Conservation (phyloP, 2,797 vertebrate genomes). For the Trachops cirrhosus region DNA sequence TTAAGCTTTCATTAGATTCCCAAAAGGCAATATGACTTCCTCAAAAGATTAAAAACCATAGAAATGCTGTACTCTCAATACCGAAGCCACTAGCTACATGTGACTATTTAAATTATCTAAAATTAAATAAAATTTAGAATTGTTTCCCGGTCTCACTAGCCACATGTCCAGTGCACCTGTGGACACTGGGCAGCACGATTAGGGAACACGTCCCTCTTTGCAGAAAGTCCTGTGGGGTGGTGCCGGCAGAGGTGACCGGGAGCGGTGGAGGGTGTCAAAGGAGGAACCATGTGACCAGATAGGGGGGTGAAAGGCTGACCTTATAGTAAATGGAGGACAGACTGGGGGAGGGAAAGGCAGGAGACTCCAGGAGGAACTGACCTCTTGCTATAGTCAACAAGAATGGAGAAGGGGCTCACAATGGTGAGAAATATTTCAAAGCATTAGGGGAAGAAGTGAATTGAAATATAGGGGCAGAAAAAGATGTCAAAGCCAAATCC, state of each 20-base stretch:
- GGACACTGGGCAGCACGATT: not conserved
- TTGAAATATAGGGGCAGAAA: not conserved
- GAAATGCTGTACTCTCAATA: not conserved
- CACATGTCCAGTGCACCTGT: not conserved
- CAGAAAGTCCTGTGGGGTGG: not conserved
- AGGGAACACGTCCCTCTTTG: not conserved
- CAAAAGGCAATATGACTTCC: not conserved
- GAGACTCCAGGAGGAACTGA: not conserved
- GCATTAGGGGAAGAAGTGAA: not conserved
- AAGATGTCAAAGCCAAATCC: not conserved
- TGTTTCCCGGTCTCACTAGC: not conserved
- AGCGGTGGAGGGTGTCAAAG: not conserved
- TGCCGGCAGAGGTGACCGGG: not conserved
- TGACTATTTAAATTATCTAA: not conserved
- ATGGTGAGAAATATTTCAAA: not conserved
- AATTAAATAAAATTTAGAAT: not conserved
- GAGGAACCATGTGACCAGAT: not conserved
- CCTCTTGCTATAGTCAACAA: not conserved
- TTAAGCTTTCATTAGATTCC: not conserved
- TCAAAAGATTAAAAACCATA: not conserved
- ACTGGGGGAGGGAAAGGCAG: not conserved
- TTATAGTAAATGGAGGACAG: not conserved
- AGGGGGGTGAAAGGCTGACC: not conserved
- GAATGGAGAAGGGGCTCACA: not conserved
- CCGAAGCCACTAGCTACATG: not conserved